Evolutionary conservation across 2,797 vertebrate species (phyloP), one percentile per base, ranked within the genome.

Genomic region (Simalia tracyae): DNA sequence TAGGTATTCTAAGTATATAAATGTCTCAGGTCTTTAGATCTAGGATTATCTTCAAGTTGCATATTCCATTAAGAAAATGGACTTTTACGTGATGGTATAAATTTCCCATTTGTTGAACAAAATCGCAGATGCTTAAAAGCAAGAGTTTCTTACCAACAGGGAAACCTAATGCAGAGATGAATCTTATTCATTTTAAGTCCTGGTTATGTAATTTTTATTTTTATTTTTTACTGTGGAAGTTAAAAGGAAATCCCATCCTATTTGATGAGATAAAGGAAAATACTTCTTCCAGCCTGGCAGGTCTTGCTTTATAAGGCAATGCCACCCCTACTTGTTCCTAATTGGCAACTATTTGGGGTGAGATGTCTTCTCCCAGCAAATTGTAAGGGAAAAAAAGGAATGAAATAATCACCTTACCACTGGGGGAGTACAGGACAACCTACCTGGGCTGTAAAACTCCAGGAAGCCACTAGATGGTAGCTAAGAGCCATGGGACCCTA

Each of bases 1-100:
- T 85, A 64, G 68, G 61, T 64, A 66, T 89, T 89, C 91, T 60
- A 86, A 92, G 91, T 64, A 59, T 92, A 92, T 90, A 92, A 84
- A 90, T 3, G 50, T 90, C 92, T 90, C 68, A 57, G n/a, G 68
- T 57, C 89, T 84, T 92, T 42, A 90, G 89, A 92, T 92, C 89
- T 42, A 59, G 92, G 92, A 92, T 92, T 87, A 90, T 90, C 59
- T 57, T 12, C 85, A 31, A 92, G 89, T 90, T 89, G 92, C 36
- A 0, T 86, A 91, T 54, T 0, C 0, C 91, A 66, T 81, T 90
- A 64, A 0, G 1, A 56, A n/a, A 66, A 14, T 1, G 87, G 57
- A 57, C 68, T 0, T 0, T 2, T 89, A 86, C 17, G 9, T 5
- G 0, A 1, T 0, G 5, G 85, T 19, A 90, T 86, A 84, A 94